Evolutionary conservation across 2,797 vertebrate species (phyloP), one percentile per base, ranked within the genome.

Genomic region (Alca torda): DNA sequence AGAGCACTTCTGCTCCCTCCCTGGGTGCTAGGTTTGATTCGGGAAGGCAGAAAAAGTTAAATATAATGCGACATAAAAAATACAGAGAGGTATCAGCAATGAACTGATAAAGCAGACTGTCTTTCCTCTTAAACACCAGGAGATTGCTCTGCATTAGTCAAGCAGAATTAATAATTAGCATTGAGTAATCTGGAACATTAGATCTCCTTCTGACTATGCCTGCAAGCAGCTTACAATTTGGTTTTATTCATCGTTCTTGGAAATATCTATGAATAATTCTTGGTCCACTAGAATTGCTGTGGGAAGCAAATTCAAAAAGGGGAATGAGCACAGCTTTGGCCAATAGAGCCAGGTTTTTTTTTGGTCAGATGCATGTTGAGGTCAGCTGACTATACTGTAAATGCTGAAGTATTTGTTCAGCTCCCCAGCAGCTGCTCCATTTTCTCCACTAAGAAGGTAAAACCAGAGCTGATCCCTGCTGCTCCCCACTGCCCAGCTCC

Each of bases 151-250:
- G 61, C 17, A n/a, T 78, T 93, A 92, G 85, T 81, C 89, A 90
- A 91, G 83, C 39, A 84, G 77, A 96, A 97, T 94, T 95, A 95
- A 91, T 94, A 95, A 94, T 95, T 90, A 85, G 79, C 59, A 95
- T 65, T 95, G 89, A 94, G 61, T 96, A 96, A 95, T 92, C 89
- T 86, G 93, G 89, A 93, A 96, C 93, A 95, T 78, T 78, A 81
- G 54, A 89, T 84, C 59, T 93, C 79, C 54, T 91, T 61, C 88
- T 88, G 74, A 96, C 80, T 90, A 70, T 79, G 79, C 87, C 91
- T 91, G 70, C 91, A 91, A 96, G 80, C 91, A 91, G 63, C 80
- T 95, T 74, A 94, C 85, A 90, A 17, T 91, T 95, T 88, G 67
- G 85, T 79, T 95, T 95, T 84, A 87, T 63, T 87, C 87, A 79